Base-by-base conservation (phyloP, 2,888 invertebrate species). In the Drosophila kuntzei region DNA sequence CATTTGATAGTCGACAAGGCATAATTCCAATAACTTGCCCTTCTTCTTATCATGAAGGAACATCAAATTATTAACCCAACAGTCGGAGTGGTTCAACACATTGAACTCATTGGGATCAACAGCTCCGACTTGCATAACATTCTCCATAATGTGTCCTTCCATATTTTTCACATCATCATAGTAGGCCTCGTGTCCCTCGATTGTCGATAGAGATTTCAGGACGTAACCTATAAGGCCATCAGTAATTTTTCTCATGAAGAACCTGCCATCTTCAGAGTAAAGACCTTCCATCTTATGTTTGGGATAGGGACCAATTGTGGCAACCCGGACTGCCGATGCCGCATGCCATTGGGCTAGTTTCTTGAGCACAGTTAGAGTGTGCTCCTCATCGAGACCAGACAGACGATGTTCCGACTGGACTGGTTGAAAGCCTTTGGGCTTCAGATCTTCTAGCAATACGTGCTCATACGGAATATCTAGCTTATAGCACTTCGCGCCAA, bases 261-360 rank as follows among this genome's bases (percentile, higher is more conserved):
- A 7, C 34, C 57, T 72, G 4, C 44, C 37, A 3, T 72, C 62
- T 0, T 79, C 67, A 2, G 37, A 60, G 2, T 81, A 65, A 3
- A 76, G 20, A 1, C 76, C 72, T 0, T 29, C 14, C 0, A 44
- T 36, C 14, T 76, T 51, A 0, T 53, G 11, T 0, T 12, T 36
- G 0, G 79, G 79, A 69, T 81, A 90, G 1, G 53, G 36, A 12
- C 89, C 90, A 34, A 63, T 77, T 4, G 59, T 69, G 4, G 59
- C 79, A 4, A 79, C 76, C 3, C 84, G 69, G 11, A 86, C 87
- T 0, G 86, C 90, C 2, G 90, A 90, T 0, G 90, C 89, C 0
- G 91, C 91, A 80, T 91, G 91, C 74, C 89, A 90, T 60, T 90
- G 78, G 3, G 90, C 90, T 29, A 91, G 57, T 61, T 90, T 91